These are phyloP conservation scores for Xiphophorus birchmanni DNA, from an alignment of 2,797 vertebrate species.

Conservation along the genomic window DNA sequence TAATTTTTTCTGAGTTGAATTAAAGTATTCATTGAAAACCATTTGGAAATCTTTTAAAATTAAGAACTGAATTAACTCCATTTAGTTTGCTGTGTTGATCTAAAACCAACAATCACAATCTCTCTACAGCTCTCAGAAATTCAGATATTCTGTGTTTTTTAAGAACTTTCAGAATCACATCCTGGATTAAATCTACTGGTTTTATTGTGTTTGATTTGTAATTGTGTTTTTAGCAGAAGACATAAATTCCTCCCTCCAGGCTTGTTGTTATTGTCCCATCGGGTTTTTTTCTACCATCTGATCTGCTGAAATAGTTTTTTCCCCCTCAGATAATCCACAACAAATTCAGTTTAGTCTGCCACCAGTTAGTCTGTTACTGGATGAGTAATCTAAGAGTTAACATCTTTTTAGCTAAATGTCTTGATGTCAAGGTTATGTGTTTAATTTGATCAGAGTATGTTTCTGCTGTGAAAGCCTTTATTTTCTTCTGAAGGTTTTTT, in stretches of 20 bases:
- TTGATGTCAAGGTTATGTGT: not conserved
- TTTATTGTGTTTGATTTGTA: conserved; percentile 16
- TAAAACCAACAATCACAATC: not conserved
- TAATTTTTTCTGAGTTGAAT: not conserved
- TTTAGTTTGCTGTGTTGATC: not conserved
- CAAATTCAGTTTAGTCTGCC: not conserved
- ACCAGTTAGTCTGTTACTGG: not conserved
- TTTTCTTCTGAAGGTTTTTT: not conserved
- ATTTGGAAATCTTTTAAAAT: not conserved
- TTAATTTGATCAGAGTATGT: not conserved
- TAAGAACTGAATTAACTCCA: not conserved
- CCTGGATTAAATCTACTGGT: not conserved
- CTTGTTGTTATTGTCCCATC: not conserved
- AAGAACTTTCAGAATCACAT: not conserved
- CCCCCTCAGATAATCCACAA: not conserved
- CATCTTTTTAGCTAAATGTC: not conserved
- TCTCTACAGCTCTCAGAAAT: not conserved
- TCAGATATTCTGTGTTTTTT: not conserved
- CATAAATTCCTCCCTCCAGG: not conserved
- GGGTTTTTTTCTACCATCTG: not conserved
- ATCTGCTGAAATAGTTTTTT: not conserved
- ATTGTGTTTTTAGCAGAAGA: conserved; percentile 32
- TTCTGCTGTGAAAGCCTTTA: not conserved
- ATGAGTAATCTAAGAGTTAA: not conserved
- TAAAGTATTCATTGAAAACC: not conserved